Percentiles rank a stretch among this genome's conserved stretches.
Evolutionary conservation across 2,888 invertebrate genomes (phyloP).

Genomic region (Lumbricus terrestris): DNA sequence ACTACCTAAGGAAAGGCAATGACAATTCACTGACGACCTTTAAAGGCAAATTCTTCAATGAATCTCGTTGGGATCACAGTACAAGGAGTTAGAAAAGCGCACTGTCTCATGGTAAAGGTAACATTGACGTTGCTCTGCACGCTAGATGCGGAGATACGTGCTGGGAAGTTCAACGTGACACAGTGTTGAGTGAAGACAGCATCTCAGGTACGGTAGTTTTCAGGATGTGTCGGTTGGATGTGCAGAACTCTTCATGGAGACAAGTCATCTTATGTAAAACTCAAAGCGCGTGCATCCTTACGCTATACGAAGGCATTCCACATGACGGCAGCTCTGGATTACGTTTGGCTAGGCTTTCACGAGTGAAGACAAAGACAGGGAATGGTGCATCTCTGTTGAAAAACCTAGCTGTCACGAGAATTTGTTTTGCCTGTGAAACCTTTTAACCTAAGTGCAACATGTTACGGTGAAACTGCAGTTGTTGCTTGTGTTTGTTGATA

Average conservation of each 20-base stretch:
- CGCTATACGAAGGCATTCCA: not conserved
- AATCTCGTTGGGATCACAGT: not conserved
- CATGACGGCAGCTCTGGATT: not conserved
- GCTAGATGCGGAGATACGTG: not conserved
- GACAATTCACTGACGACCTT: not conserved
- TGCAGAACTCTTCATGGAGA: not conserved
- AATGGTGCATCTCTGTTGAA: not conserved
- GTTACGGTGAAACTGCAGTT: not conserved
- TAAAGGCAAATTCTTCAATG: not conserved
- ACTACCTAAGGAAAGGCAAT: slow-evolving; percentile 4
- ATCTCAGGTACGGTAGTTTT: not conserved
- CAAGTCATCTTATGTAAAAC: not conserved
- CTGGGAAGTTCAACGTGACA: not conserved
- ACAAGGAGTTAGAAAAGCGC: not conserved
- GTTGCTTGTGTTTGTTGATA: not conserved
- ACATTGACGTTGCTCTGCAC: not conserved
- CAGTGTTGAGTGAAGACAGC: slow-evolving; percentile 3
- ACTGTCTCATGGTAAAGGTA: not conserved
- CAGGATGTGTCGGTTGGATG: not conserved
- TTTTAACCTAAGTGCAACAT: not conserved
- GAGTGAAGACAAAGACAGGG: not conserved
- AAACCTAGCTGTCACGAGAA: not conserved
- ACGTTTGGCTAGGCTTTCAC: not conserved
- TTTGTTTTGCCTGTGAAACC: not conserved
- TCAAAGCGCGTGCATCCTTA: not conserved